Evolutionary conservation across 2,888 invertebrate species (phyloP).

Genomic region (Eristalis arbustorum): DNA sequence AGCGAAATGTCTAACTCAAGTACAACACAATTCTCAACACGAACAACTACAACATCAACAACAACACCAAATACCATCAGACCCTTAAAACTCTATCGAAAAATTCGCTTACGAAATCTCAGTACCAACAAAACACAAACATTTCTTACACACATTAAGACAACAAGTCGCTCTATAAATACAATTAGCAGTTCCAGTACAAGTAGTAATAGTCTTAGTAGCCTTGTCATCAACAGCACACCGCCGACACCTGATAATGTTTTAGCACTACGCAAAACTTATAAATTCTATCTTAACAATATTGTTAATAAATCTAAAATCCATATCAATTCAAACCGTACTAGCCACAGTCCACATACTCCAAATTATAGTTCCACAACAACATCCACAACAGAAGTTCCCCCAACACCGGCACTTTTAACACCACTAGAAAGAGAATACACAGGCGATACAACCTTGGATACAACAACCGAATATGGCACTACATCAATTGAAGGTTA

Average conservation of each 20-base stretch:
- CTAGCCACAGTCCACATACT: slow-evolving; percentile 65
- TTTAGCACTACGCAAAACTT: slow-evolving; percentile 76
- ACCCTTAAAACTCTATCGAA: slow-evolving; percentile 60
- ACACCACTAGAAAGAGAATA: slow-evolving; percentile 71
- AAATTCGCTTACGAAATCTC: slow-evolving; percentile 65
- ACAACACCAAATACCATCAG: slow-evolving; percentile 61
- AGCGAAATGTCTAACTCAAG: slow-evolving; percentile 54
- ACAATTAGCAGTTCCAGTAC: slow-evolving; percentile 47
- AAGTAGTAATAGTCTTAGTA: slow-evolving; percentile 53
- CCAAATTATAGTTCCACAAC: slow-evolving; percentile 67
- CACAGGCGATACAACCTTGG: not conserved
- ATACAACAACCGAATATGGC: slow-evolving; percentile 15
- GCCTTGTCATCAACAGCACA: slow-evolving; percentile 45
- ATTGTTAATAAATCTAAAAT: slow-evolving; percentile 60
- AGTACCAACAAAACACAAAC: slow-evolving; percentile 74
- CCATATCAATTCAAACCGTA: slow-evolving; percentile 56
- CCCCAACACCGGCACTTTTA: slow-evolving; percentile 36
- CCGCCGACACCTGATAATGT: slow-evolving; percentile 41
- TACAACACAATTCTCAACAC: slow-evolving; percentile 64
- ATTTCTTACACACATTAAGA: slow-evolving; percentile 73
- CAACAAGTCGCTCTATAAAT: slow-evolving; percentile 75
- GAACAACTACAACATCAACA: slow-evolving; percentile 73
- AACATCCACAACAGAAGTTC: slow-evolving; percentile 17
- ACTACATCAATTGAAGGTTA: slow-evolving; percentile 34
- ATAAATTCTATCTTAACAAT: slow-evolving; percentile 77